Evolutionary conservation across 2,888 invertebrate genomes (phyloP).

Genomic region (Osmoderma eremita): DNA sequence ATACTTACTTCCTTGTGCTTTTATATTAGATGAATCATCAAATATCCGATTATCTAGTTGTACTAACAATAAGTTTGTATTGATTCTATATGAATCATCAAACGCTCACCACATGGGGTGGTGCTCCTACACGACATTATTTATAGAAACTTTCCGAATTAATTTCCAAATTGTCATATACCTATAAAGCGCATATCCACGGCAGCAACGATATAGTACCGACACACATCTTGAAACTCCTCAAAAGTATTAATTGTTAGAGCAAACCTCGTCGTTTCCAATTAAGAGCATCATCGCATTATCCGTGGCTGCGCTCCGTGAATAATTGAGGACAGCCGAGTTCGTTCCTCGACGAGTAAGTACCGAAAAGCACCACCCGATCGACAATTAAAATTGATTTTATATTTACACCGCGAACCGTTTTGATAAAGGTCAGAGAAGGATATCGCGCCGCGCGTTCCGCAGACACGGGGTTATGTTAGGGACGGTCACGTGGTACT

Average conservation of each 20-base stretch:
- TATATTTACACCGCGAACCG: slow-evolving; percentile 44
- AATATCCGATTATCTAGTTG: not conserved
- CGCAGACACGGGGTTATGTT: slow-evolving; percentile 18
- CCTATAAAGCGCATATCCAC: too few species aligned
- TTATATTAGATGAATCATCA: slow-evolving; percentile 8
- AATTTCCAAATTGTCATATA: too few species aligned
- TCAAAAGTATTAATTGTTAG: too few species aligned
- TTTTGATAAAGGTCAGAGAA: slow-evolving; percentile 47
- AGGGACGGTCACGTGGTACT: slow-evolving; percentile 29
- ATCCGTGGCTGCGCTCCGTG: slow-evolving; percentile 1
- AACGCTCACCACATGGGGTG: not conserved
- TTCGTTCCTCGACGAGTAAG: slow-evolving; percentile 14
- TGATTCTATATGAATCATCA: slow-evolving; percentile 13
- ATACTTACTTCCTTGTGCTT: not conserved
- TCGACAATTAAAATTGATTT: slow-evolving; percentile 49
- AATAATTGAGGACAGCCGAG: slow-evolving; percentile 19
- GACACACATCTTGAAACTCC: too few species aligned
- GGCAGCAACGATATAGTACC: too few species aligned
- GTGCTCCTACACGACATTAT: too few species aligned
- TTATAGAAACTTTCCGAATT: too few species aligned
- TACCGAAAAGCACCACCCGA: not conserved
- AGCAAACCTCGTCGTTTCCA: too few species aligned
- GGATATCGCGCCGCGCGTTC: slow-evolving; percentile 4
- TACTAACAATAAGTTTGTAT: not conserved
- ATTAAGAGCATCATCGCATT: not conserved